A percentile compares a stretch with the other conserved stretches of the same genome.
These are phyloP conservation scores for Eremophila alpestris DNA, from an alignment of 2,797 vertebrate species.

Conservation along the genomic window DNA sequence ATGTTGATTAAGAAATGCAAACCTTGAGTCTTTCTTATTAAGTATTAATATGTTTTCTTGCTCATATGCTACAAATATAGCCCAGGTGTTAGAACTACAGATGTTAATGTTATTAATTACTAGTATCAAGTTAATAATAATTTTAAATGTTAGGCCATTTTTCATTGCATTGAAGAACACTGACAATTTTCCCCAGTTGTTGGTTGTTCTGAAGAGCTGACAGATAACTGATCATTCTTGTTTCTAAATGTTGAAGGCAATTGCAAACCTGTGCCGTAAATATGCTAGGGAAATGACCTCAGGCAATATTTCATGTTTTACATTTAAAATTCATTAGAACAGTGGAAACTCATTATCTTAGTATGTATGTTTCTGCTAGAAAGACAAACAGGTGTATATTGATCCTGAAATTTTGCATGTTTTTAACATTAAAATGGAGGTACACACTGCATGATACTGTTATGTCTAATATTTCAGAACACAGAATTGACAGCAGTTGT, in stretches of 20 bases:
- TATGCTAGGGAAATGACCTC: not conserved
- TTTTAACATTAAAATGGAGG: not conserved
- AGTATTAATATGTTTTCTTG: not conserved
- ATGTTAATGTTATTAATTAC: not conserved
- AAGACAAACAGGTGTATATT: not conserved
- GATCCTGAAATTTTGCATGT: not conserved
- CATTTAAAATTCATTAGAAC: not conserved
- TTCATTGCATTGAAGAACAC: not conserved
- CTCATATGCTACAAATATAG: not conserved
- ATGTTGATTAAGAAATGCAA: not conserved
- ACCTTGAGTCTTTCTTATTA: not conserved
- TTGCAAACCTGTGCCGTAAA: not conserved
- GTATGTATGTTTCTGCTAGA: not conserved
- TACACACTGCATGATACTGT: not conserved
- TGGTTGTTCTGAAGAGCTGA: not conserved
- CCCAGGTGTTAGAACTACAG: not conserved
- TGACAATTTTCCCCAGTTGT: not conserved
- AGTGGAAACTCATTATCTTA: not conserved
- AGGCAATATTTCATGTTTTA: slow-evolving; percentile 6
- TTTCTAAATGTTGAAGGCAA: slow-evolving; percentile 21
- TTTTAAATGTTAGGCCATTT: not conserved
- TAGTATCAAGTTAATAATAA: not conserved
- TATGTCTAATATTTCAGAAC: not conserved
- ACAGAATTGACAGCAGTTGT: not conserved
- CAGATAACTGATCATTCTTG: not conserved